Base-by-base conservation (phyloP, 2,888 invertebrate species). In the Tachina grossa region DNA sequence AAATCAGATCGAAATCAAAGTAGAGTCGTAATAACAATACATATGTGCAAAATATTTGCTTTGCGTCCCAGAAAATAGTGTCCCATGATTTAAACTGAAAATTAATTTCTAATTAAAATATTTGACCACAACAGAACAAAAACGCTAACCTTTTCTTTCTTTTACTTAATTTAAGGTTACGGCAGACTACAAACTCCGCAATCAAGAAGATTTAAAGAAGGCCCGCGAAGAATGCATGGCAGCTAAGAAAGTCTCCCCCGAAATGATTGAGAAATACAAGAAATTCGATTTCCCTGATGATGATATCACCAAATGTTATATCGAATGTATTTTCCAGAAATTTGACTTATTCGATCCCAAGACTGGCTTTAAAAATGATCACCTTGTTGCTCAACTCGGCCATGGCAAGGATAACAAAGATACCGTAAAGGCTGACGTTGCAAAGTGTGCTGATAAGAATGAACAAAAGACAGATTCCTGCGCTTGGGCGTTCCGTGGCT, bases 231-330 rank as follows among this genome's bases (percentile, higher is more conserved):
- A 92, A 86, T 93, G 93, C 83, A 90, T 90, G 49, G 90, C 89
- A 72, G 87, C 90, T 49, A 90, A 90, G 83, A 91, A 91, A 83
- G 90, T 93, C 53, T 88, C 93, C 9, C 89, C 90, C 47, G 92
- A 89, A 3, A 87, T 91, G 78, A 89, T 92, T 71, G 91, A 92
- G 80, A 92, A 93, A 86, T 93, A 91, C 89, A 92, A 92, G 89
- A 90, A 90, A 81, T 92, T 91, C 85, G 92, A 92, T 16, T 93
- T 92, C 87, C 90, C 92, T 69, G 92, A 92, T 53, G 93, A 93
- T 88, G 92, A 92, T 78, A 89, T 90, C 61, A 93, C 93, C 14
- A 91, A 90, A 85, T 92, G 91, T 87, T 93, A 93, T 80, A 92
- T 93, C 57, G 90, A 92, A 84, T 93, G 93, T 88, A 90, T 93